Evolutionary conservation across 1,140 invertebrate species (phyloP).

Genomic region (Drosophila punjabiensis): DNA sequence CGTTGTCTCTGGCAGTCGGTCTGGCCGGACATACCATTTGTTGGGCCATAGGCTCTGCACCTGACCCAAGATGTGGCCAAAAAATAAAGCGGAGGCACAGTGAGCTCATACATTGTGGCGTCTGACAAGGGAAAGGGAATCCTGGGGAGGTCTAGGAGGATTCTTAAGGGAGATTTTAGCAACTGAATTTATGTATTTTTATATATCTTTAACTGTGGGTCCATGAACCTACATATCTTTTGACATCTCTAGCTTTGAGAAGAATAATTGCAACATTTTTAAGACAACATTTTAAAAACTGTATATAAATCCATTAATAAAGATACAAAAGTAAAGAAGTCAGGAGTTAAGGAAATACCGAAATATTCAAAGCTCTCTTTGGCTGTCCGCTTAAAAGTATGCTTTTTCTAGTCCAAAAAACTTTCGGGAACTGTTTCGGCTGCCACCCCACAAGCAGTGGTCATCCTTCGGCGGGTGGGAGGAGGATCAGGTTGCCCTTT

Average conservation of each 20-base stretch:
- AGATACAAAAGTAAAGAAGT: neutral
- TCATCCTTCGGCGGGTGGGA: neutral
- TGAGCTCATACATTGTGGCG: conserved; percentile 66
- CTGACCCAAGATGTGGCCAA: conserved; percentile 26
- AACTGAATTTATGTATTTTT: neutral
- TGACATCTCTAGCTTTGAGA: neutral
- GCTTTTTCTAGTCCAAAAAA: neutral
- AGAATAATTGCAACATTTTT: neutral
- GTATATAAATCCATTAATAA: neutral
- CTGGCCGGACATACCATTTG: conserved; percentile 36
- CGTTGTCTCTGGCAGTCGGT: conserved; percentile 29
- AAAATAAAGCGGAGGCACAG: conserved; percentile 5
- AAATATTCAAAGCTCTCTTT: neutral
- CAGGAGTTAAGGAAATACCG: neutral
- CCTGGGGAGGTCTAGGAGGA: neutral
- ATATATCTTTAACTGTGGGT: too few species aligned
- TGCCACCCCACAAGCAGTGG: conserved; percentile 11
- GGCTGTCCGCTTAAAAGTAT: conserved; percentile 17
- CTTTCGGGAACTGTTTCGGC: conserved; percentile 14
- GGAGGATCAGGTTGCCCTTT: conserved; percentile 27
- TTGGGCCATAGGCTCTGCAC: conserved; percentile 35
- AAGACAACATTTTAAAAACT: neutral
- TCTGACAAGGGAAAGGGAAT: neutral
- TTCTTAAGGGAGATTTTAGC: neutral
- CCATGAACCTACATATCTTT: neutral